Base-by-base conservation (phyloP, 1,140 invertebrate species). In the Drosophila nikananu region DNA sequence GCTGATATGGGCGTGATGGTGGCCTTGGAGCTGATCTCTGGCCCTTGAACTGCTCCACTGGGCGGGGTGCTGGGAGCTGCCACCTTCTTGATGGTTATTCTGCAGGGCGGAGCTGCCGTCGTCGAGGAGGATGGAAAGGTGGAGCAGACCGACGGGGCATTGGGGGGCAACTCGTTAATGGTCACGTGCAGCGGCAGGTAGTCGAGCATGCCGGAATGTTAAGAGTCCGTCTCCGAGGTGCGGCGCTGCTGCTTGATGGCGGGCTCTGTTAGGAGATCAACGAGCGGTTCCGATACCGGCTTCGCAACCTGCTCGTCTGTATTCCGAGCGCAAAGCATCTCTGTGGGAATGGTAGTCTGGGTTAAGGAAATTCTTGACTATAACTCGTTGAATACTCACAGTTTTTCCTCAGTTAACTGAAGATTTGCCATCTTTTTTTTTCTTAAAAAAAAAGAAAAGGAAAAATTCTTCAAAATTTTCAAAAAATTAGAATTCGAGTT, bases 51-150 rank as follows among this genome's bases (percentile, higher is more conserved):
- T 15, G 48, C 51, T 37, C 4, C 37, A 51, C 30, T 71, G 9
- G 51, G 19, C 15, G 80, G 54, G 10, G 76, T 70, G 25, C 41
- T 48, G n/a, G 64, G 59, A 6, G 79, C 76, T 0, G 86, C 9
- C 12, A 90, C 81, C 59, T 90, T 91, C 19, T 90, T 90, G 23
- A 90, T 90, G 27, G 86, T 90, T n/a, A 90, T 90, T 13, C 86
- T 80, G 30, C 86, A 90, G 2, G 86, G 86, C 30, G 58, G 27
- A 19, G 58, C 39, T 27, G 39, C 7, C 70, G 62, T 7, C 78
- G 65, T 10, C 51, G 52, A 9, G 59, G 41, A 25, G 37, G 37
- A 66, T 61, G 27, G 39, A 46, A 32, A 54, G 37, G 63, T 61
- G 61, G 27, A 35, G 21, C 39, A n/a, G 59, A 67, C 0, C 37